Evolutionary conservation across 2,113 vertebrate species (phyloP).

Genomic region (Desmodus rotundus): DNA sequence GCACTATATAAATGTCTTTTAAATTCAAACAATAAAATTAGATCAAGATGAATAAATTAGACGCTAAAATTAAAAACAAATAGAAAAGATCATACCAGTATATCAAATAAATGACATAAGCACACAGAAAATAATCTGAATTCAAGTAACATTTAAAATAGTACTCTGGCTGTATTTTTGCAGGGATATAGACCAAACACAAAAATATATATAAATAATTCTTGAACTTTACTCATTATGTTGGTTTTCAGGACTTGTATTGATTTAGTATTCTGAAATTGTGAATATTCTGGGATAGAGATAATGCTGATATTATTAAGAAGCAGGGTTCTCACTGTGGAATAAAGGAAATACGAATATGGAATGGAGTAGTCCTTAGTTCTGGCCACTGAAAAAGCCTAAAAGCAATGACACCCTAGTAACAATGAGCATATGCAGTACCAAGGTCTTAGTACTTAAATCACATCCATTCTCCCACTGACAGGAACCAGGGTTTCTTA

Average conservation of each 20-base stretch:
- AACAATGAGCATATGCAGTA: neutral
- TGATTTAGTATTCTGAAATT: neutral
- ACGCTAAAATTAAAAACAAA: neutral
- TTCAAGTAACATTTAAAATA: constrained; percentile 33
- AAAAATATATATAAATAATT: neutral
- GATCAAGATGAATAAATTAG: neutral
- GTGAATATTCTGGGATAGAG: neutral
- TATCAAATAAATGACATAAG: neutral
- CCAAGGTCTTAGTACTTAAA: neutral
- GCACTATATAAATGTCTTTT: neutral
- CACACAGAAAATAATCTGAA: neutral
- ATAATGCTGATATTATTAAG: neutral
- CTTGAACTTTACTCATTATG: neutral
- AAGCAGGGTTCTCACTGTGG: neutral
- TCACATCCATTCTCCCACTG: neutral
- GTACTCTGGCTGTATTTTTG: neutral
- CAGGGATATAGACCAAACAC: neutral
- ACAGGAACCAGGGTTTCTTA: neutral
- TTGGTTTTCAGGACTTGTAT: neutral
- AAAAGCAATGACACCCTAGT: neutral
- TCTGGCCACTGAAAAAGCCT: neutral
- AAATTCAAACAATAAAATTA: neutral
- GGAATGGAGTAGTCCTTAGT: neutral
- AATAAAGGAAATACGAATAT: neutral
- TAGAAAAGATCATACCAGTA: neutral